Base-by-base conservation (phyloP, 2,797 vertebrate species). In the Somateria mollissima region DNA sequence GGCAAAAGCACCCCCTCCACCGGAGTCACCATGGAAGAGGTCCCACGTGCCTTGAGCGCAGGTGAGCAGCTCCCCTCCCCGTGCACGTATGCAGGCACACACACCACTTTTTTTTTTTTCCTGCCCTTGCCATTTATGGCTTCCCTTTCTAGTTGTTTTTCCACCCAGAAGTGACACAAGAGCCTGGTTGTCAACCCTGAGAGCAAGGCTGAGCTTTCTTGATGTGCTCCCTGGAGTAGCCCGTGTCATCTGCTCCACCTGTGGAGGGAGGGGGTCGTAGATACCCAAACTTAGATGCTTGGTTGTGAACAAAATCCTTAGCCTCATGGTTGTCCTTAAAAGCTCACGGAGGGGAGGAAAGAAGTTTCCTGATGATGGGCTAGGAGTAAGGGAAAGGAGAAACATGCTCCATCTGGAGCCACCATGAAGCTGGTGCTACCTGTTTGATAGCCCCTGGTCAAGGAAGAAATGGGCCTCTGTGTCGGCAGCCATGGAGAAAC, bases 71-170 rank as follows among this genome's bases (percentile, higher is more conserved):
- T 0, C 43, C 0, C 1, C 54, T 32, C 30, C 58, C 39, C 8
- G 0, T 1, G 2, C 0, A 25, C 13, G 0, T 1, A 0, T 0
- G 1, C 62, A 19, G 18, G 39, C 36, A 64, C 30, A 13, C 32
- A 21, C 30, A 13, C 20, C 41, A 30, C 6, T 47, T 64, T 51
- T 51, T 36, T 36, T 36, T 36, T 41, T 30, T 65, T 24, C 41
- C 64, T 65, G 37, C 39, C 39, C 62, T 65, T 65, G 28, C 28
- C 39, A 30, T 20, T 43, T 39, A 39, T 18, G 28, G 24, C 37
- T 62, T 62, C 11, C 27, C 5, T 62, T 39, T 39, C 61, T 37
- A 39, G 37, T 39, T 19, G 18, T 39, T 39, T 62, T 62, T 28
- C 16, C 53, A 54, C 53, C 53, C 16, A 30, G 53, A 54, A 30